Conservation (phyloP, 2,888 invertebrate species). For the Anarsia innoxiella region DNA sequence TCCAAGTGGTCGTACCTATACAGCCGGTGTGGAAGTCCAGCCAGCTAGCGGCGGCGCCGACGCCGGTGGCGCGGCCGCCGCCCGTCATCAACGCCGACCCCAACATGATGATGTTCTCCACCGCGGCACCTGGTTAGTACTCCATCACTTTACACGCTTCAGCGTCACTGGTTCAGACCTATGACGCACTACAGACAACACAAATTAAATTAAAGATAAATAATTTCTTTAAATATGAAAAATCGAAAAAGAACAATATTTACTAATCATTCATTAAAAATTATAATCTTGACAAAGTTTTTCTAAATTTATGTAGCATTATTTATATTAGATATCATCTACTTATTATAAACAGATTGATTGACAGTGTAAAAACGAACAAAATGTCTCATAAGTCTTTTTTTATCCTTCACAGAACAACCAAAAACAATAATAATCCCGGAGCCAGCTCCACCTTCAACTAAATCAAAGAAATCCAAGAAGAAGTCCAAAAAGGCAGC, state of each 20-base stretch:
- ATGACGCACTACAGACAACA: too few relatives aligned
- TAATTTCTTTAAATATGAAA: too few relatives aligned
- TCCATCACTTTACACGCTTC: neutral
- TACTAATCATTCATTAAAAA: too few relatives aligned
- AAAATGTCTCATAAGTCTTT: too few relatives aligned
- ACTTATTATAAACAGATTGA: too few relatives aligned
- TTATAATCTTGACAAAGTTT: too few relatives aligned
- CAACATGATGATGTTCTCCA: constrained; percentile 40
- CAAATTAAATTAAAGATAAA: too few relatives aligned
- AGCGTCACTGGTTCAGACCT: neutral
- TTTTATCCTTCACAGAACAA: constrained; percentile 36
- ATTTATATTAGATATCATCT: too few relatives aligned
- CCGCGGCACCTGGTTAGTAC: constrained; percentile 32
- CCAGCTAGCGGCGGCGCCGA: constrained; percentile 48
- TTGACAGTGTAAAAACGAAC: too few relatives aligned
- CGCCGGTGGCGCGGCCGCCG: constrained; percentile 53
- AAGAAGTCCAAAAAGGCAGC: constrained; percentile 69
- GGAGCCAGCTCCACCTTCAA: constrained; percentile 35
- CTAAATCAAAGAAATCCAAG: constrained; percentile 63
- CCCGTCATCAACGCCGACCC: constrained; percentile 67
- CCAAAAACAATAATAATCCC: constrained; percentile 45
- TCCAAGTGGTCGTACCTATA: neutral
- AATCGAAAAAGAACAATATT: too few relatives aligned
- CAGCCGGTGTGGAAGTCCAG: constrained; percentile 61
- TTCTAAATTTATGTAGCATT: too few relatives aligned